Base-by-base conservation (phyloP, 2,113 vertebrate genomes). In the Clinocottus analis region DNA sequence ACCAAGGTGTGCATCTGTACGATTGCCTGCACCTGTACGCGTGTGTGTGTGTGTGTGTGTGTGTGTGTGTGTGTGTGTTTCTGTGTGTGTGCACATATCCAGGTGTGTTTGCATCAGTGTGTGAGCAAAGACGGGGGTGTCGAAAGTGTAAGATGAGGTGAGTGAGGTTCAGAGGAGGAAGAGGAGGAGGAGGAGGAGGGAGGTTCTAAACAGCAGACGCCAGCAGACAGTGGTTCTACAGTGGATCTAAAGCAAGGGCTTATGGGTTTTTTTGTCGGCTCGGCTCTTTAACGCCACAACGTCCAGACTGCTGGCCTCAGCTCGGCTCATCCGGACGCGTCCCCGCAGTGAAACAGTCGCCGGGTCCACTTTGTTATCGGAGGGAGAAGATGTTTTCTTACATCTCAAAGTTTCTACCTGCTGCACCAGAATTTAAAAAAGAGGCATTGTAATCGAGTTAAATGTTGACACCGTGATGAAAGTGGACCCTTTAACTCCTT, bases 181-280 rank as follows among this genome's bases (percentile, higher is more conserved):
- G 49, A 51, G 19, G 51, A 53, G 43, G 43, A 47, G 17, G 45
- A 19, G 45, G 45, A 21, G 45, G 45, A 21, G 45, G 41, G 67
- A 1, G 72, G 76, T 72, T 66, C 64, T 55, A 80, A 92, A 91
- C 89, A 88, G 92, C 90, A 62, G 86, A 90, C 81, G 86, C 53
- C 35, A 87, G 91, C 92, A 91, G 87, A 83, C 88, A 65, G 73
- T 25, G 77, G 91, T 82, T 87, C 73, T 87, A 55, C 80, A 58
- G 64, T 80, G 85, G 86, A 86, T 92, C 80, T 91, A 75, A 90
- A 89, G 85, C 56, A 19, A 65, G n/a, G 68, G 87, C 84, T 93
- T 90, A 91, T 80, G 83, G 74, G 75, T 56, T 63, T 85, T 61
- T 84, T 86, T 87, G 80, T 88, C 70, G 58, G 86, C 84, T 87